Percentiles rank a stretch among this genome's conserved stretches.
Conservation (phyloP, 1,140 invertebrate genomes). For the Drosophila pandora region DNA sequence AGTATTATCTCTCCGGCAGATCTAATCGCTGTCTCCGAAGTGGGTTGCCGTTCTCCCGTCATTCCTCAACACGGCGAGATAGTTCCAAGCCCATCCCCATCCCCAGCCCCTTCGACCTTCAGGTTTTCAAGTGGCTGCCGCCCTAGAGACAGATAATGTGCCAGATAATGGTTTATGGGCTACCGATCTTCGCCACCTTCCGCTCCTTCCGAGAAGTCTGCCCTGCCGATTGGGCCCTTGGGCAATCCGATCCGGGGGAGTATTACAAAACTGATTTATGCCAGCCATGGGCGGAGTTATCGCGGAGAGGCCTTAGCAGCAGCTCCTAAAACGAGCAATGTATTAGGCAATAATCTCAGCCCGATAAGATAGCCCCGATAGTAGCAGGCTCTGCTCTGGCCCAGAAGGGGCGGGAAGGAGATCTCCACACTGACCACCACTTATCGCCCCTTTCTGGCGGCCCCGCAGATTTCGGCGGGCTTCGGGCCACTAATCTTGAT, state of each 20-base stretch:
- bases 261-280: conserved; percentile 39
- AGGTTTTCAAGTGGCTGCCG: conserved; percentile 5
- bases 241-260: conserved; percentile 17
- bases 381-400: not conserved
- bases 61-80: conserved; percentile 32
- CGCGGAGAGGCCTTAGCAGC: conserved; percentile 25
- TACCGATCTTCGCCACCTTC: not conserved
- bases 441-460: conserved; percentile 24
- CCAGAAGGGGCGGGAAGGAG: not conserved
- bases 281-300: not conserved
- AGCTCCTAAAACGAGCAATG: conserved; percentile 33
- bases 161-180: conserved; percentile 26
- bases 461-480: conserved; percentile 28
- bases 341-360: conserved; percentile 48
- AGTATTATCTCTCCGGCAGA: conserved; percentile 6
- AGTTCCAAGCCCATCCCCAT: not conserved
- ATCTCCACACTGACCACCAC: conserved; percentile 39
- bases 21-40: conserved; percentile 16
- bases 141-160: conserved; percentile 18
- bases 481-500: conserved; percentile 33
- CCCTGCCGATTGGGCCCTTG: conserved; percentile 5
- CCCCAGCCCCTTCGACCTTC: conserved; percentile 6
- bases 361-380: conserved; percentile 33
- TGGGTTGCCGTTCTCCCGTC: conserved; percentile 1
- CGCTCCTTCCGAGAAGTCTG: not conserved